Percentiles rank a stretch among this genome's conserved stretches.
Conservation (phyloP, 2,113 vertebrate species). For the Platysteira castanea region DNA sequence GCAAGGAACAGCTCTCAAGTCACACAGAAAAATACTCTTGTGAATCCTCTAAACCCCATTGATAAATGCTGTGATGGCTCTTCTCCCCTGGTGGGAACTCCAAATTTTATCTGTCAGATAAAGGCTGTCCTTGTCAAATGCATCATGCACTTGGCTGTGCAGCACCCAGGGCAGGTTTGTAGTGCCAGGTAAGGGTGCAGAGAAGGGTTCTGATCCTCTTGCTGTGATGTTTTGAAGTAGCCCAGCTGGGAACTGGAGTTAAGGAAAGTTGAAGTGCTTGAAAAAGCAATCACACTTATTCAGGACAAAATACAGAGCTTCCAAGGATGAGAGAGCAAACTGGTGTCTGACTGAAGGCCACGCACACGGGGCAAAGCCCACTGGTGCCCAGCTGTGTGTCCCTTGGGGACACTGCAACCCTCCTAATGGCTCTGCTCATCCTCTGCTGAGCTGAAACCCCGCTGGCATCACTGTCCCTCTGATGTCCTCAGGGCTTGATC, state of each 20-base stretch:
- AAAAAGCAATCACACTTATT: background rate
- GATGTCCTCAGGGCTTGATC: background rate
- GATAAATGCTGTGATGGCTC: background rate
- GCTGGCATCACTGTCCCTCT: background rate
- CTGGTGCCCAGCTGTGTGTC: background rate
- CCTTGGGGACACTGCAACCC: background rate
- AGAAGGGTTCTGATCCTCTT: background rate
- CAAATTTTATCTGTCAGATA: background rate
- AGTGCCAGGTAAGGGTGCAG: background rate
- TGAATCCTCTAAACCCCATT: background rate
- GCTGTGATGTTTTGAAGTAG: background rate
- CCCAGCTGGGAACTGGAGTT: background rate
- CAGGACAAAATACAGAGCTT: background rate
- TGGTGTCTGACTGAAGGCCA: fast-evolving
- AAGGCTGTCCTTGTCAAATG: background rate
- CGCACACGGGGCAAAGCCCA: background rate
- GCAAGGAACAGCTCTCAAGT: background rate
- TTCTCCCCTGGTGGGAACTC: background rate
- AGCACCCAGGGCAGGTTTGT: background rate
- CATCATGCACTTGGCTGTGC: background rate
- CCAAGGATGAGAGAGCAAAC: background rate
- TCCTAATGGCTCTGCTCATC: background rate
- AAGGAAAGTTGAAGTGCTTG: background rate
- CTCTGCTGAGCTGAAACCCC: background rate
- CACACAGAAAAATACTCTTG: background rate